Evolutionary conservation across 2,797 vertebrate genomes (phyloP).

Genomic region (Philypnodon macrostomus): DNA sequence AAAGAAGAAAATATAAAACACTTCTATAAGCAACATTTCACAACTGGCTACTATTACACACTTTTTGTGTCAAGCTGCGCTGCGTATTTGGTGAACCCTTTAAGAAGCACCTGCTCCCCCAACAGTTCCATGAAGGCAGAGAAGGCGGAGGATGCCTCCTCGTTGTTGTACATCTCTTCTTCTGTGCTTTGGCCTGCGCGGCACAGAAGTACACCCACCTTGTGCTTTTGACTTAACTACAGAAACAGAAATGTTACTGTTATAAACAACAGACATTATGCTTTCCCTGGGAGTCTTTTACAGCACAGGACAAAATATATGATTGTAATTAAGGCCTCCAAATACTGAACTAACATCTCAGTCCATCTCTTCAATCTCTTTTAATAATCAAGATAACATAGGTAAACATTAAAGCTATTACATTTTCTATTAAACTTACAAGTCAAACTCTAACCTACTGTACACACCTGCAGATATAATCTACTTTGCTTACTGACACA

Average conservation of each 20-base stretch:
- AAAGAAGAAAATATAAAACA: background rate
- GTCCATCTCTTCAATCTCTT: no score
- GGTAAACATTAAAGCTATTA: no score
- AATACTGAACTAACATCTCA: conserved; percentile 5
- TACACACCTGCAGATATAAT: no score
- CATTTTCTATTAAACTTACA: no score
- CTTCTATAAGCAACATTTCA: background rate
- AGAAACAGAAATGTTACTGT: conserved; percentile 28
- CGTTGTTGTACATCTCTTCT: conserved; percentile 99
- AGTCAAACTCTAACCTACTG: no score
- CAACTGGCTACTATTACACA: conserved; percentile 61
- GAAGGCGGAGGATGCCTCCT: conserved; percentile 85
- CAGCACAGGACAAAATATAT: no score
- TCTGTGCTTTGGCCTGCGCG: conserved; percentile 90
- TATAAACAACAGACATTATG: background rate
- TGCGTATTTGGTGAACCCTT: conserved; percentile 87
- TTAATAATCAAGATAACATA: no score
- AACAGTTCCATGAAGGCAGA: conserved; percentile 87
- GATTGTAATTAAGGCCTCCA: no score
- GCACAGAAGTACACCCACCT: conserved; percentile 94
- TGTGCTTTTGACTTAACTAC: conserved; percentile 91
- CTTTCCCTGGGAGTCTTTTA: no score
- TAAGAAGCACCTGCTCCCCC: conserved; percentile 88
- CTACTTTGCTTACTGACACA: no score
- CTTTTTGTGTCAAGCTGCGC: conserved; percentile 96